Base-by-base conservation (phyloP, 2,113 vertebrate genomes). In the Sander vitreus region DNA sequence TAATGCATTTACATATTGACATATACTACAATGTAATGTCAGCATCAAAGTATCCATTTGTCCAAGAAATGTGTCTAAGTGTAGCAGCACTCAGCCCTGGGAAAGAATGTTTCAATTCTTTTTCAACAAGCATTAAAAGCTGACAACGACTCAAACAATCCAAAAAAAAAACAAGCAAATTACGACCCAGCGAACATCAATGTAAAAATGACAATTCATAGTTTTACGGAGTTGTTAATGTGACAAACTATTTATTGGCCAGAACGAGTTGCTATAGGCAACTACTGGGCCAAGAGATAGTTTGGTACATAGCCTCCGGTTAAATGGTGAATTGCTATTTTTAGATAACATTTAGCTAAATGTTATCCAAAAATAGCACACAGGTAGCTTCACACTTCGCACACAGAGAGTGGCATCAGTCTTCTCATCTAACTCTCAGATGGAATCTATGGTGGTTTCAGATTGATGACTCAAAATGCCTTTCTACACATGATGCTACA, bases 401-500 rank as follows among this genome's bases (percentile, higher is more conserved):
- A 43, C 39, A 43, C 39, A 43, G 8, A 11, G 9, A 43, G 10
- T 43, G 39, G 10, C 10, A 43, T 43, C 39, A 11, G 10, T 39
- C 39, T 39, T 39, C 9, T 39, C 39, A 39, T 39, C 39, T 39
- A 39, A 39, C 39, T 39, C 39, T 39, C 39, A 81, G 33, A 51
- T 45, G 5, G 69, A 66, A 27, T 18, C 13, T 60, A 25, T 39
- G 25, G 25, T 25, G 25, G 25, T 48, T 36, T 62, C n/a, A 48
- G 14, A 54, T 1, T 23, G 45, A 71, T 73, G 45, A 73, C 30
- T 73, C 19, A 30, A 73, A 76, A 84, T 72, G 43, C 43, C 62
- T 71, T 79, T 62, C 43, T 50, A 55, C 14, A 54, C 75, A 16
- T 76, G 70, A 76, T 69, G 69, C 71, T 50, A 72, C 63, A 67